Percentiles rank a stretch among this genome's conserved stretches.
Conservation (phyloP, 1,140 invertebrate species). For the Vanessa atalanta region DNA sequence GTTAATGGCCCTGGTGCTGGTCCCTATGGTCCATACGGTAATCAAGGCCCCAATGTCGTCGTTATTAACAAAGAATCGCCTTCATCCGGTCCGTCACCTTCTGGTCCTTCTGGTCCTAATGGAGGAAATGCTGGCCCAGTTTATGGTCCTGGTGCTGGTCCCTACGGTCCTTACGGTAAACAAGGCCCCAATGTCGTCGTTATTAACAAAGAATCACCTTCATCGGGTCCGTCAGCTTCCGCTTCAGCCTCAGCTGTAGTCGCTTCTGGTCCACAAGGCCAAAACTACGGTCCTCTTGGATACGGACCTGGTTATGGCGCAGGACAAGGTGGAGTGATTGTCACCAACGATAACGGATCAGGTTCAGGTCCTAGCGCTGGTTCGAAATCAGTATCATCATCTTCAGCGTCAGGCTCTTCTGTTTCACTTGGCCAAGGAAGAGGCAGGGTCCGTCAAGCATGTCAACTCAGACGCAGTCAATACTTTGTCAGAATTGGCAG, state of each 20-base stretch:
- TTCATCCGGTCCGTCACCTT: slow-evolving; percentile 6
- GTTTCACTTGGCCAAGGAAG: slow-evolving; percentile 35
- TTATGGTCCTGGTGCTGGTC: neutral
- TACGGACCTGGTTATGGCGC: neutral
- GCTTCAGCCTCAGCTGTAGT: neutral
- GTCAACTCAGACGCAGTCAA: slow-evolving; percentile 51
- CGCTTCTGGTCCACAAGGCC: slow-evolving; percentile 10
- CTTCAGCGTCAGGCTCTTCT: slow-evolving; percentile 14
- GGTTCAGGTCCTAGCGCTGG: neutral
- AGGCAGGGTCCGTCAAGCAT: slow-evolving; percentile 45
- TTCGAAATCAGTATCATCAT: neutral
- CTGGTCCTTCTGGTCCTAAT: neutral
- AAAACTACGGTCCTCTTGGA: neutral
- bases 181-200: slow-evolving; percentile 8
- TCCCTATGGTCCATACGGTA: slow-evolving; percentile 6
- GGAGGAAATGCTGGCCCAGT: neutral
- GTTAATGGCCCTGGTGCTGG: no score
- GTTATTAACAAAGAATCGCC: slow-evolving; percentile 13
- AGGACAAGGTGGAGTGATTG: neutral
- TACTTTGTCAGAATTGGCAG: slow-evolving; percentile 57
- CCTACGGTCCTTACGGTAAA: slow-evolving; percentile 1
- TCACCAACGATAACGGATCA: neutral
- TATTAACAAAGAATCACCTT: slow-evolving; percentile 13
- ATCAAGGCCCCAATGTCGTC: neutral
- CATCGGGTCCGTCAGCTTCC: neutral